phyloP scores from a whole-genome alignment of 2,888 invertebrate genomes.

The Hyalella azteca region DNA sequence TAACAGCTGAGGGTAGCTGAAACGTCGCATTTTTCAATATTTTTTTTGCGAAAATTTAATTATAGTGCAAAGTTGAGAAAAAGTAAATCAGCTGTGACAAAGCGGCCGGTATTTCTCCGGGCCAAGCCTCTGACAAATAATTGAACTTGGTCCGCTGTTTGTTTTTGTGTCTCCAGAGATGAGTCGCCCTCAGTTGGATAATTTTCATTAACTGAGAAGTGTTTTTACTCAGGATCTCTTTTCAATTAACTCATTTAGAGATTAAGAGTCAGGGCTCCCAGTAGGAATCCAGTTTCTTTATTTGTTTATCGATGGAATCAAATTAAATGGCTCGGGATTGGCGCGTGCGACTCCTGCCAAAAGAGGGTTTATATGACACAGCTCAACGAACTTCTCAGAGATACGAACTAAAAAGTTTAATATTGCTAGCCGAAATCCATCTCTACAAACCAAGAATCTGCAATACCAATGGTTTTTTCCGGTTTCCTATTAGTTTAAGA shows the following conservation, averaged over 20 bases:
- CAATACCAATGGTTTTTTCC: no score
- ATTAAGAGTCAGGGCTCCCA: not conserved
- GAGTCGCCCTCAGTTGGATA: constrained; percentile 6
- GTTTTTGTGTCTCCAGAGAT: constrained; percentile 15
- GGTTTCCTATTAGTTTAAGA: no score
- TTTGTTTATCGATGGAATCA: constrained; percentile 26
- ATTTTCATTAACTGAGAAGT: constrained; percentile 17
- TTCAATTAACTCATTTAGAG: constrained; percentile 35
- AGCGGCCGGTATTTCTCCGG: not conserved
- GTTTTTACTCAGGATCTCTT: not conserved
- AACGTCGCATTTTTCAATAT: no score
- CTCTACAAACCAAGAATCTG: no score
- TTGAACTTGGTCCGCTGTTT: constrained; percentile 23
- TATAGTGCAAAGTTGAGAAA: no score
- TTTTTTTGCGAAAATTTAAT: no score
- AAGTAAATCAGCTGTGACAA: not conserved
- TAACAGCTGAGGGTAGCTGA: no score
- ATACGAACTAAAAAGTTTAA: no score
- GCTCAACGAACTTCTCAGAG: no score
- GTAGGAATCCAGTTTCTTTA: not conserved
- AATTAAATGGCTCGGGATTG: not conserved
- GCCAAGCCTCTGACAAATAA: constrained; percentile 1
- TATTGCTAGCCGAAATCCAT: no score
- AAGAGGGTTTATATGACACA: not conserved
- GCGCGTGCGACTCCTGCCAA: not conserved